Percentiles rank a stretch among this genome's conserved stretches.
Evolutionary conservation across 2,797 vertebrate species (phyloP).

Genomic region (Novumbra hubbsi): DNA sequence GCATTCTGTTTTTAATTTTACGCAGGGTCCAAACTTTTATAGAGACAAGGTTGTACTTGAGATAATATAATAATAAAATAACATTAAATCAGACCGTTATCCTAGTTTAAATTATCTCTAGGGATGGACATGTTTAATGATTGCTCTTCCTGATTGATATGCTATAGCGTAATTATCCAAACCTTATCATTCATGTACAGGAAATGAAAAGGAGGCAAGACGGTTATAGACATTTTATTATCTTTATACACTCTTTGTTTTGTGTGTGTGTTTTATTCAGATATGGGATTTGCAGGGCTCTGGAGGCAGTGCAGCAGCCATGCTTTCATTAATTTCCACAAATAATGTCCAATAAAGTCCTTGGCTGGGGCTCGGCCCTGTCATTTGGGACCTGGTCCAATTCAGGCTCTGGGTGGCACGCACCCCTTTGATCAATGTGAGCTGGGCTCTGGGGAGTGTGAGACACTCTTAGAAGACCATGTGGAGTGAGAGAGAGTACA

Average conservation of each 20-base stretch:
- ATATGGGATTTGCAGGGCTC: background rate
- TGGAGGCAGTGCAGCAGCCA: slow-evolving; percentile 9
- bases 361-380: slow-evolving; percentile 13
- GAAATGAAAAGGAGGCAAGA: slow-evolving; percentile 16
- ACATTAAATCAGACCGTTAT: slow-evolving; percentile 24
- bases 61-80: background rate
- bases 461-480: background rate
- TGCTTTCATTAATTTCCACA: slow-evolving; percentile 27
- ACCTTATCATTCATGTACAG: slow-evolving; percentile 15
- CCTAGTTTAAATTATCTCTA: slow-evolving; percentile 23
- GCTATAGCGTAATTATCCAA: slow-evolving; percentile 25
- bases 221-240: slow-evolving; percentile 43
- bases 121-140: slow-evolving; percentile 16
- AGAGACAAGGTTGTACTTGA: background rate
- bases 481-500: background rate
- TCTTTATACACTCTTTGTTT: slow-evolving; percentile 13
- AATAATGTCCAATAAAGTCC: slow-evolving; percentile 27
- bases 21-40: no score
- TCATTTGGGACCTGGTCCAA: slow-evolving; percentile 22
- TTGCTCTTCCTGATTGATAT: slow-evolving; percentile 13
- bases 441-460: background rate
- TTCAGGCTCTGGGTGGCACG: slow-evolving; percentile 9
- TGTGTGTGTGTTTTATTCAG: background rate
- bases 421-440: slow-evolving; percentile 19
- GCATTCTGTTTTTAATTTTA: no score